Percentiles rank a stretch among this genome's conserved stretches.
Evolutionary conservation across 2,888 invertebrate genomes (phyloP).

Genomic region (Iphiclides podalirius): DNA sequence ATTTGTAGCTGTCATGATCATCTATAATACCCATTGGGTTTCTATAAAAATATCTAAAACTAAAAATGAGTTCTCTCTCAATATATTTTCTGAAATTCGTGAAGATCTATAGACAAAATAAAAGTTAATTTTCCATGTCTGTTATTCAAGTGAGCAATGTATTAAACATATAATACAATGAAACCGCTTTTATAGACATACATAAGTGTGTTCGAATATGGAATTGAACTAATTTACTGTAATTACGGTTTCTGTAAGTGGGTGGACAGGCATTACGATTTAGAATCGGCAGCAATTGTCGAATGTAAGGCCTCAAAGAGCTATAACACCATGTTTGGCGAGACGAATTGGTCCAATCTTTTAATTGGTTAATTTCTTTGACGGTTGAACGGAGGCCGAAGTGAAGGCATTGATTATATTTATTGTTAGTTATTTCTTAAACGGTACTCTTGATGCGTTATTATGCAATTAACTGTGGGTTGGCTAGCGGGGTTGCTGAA

Average conservation of each 20-base stretch:
- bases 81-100: too few species aligned
- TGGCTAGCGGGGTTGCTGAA: too few species aligned
- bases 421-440: slow-evolving; percentile 1
- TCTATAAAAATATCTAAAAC: too few species aligned
- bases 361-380: slow-evolving; percentile 48
- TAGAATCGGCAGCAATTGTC: slow-evolving; percentile 39
- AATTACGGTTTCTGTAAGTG: slow-evolving; percentile 30
- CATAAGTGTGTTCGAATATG: background rate
- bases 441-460: background rate
- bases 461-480: too few species aligned
- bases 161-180: too few species aligned
- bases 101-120: too few species aligned
- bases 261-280: slow-evolving; percentile 38
- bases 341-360: slow-evolving; percentile 37
- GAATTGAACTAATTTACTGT: slow-evolving; percentile 1
- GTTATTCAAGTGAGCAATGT: too few species aligned
- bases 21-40: too few species aligned
- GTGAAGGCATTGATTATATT: background rate
- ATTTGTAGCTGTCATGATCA: too few species aligned
- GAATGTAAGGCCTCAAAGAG: slow-evolving; percentile 34
- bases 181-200: too few species aligned
- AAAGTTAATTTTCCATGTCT: too few species aligned
- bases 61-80: too few species aligned
- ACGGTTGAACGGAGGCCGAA: slow-evolving; percentile 5
- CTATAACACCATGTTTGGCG: slow-evolving; percentile 47